Evolutionary conservation across 1,140 invertebrate species (phyloP).

Genomic region (Neodiprion fabricii): DNA sequence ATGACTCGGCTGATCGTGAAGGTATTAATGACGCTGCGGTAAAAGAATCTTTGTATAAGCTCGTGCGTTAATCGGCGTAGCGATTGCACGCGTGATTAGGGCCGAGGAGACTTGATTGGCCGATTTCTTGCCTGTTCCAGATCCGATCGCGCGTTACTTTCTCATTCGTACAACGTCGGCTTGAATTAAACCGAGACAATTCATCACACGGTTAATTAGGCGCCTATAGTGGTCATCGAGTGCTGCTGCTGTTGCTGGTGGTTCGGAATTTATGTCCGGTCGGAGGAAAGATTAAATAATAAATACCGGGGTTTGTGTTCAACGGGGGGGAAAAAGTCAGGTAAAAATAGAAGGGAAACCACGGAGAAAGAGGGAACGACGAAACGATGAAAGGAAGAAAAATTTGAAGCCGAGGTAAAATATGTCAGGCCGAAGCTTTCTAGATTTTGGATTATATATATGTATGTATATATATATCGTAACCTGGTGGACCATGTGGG

Average conservation of each 20-base stretch:
- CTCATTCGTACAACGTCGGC: not conserved
- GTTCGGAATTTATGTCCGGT: not conserved
- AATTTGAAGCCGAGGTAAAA: not conserved
- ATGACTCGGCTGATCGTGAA: not conserved
- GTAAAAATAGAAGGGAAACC: not conserved
- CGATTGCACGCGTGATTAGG: conserved; percentile 4
- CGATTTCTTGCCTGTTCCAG: not conserved
- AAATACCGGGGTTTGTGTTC: not conserved
- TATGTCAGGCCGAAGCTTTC: not conserved
- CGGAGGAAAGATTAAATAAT: not conserved
- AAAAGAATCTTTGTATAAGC: too few species aligned
- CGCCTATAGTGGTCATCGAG: not conserved
- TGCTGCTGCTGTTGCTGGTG: not conserved
- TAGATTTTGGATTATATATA: not conserved
- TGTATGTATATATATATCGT: too few species aligned
- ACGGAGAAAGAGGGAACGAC: not conserved
- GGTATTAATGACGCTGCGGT: too few species aligned
- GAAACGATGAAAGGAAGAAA: not conserved
- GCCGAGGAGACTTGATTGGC: not conserved
- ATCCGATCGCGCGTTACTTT: conserved; percentile 4
- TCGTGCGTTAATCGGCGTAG: not conserved
- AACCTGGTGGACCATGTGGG: not conserved
- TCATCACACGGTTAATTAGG: not conserved
- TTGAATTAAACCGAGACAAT: conserved; percentile 2
- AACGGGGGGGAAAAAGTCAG: not conserved